These are phyloP conservation scores for Atherinomorus stipes DNA, from an alignment of 2,113 vertebrate species.

Conservation along the genomic window DNA sequence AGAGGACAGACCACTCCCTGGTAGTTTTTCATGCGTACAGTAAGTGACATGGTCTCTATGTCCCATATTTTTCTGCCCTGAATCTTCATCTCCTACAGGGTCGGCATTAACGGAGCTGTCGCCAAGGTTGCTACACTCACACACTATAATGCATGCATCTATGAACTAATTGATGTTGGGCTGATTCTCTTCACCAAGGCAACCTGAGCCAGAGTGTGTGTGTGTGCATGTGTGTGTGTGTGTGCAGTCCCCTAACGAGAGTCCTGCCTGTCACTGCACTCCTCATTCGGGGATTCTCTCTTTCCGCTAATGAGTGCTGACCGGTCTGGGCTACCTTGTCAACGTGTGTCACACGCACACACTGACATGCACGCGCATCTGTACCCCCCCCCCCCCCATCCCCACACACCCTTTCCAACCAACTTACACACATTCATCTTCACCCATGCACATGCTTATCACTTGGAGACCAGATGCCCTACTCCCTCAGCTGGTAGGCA, in stretches of 20 bases:
- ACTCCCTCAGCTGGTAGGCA: slow-evolving; percentile 58
- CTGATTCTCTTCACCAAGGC: slow-evolving; percentile 60
- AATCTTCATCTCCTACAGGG: slow-evolving; percentile 57
- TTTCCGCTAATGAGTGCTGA: slow-evolving; percentile 76
- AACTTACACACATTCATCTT: slow-evolving; percentile 17
- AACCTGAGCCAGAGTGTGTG: slow-evolving; percentile 40
- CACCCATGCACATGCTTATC: slow-evolving; percentile 59
- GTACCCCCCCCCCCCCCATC: background rate
- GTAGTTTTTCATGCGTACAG: slow-evolving; percentile 11
- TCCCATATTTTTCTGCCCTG: slow-evolving; percentile 51
- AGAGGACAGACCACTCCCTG: slow-evolving; percentile 18
- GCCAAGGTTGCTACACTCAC: slow-evolving; percentile 37
- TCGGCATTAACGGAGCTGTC: slow-evolving; percentile 53
- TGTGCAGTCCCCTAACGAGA: slow-evolving; percentile 63
- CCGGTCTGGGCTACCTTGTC: slow-evolving; percentile 71
- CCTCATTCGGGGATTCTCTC: slow-evolving; percentile 74
- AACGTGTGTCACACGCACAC: slow-evolving; percentile 32
- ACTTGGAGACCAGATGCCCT: slow-evolving; percentile 67
- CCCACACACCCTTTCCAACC: no score
- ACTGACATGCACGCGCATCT: slow-evolving; percentile 32
- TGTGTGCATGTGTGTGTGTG: slow-evolving; percentile 6
- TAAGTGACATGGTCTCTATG: slow-evolving; percentile 30
- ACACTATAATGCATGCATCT: slow-evolving; percentile 56
- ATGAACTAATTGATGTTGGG: slow-evolving; percentile 74
- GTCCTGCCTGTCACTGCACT: slow-evolving; percentile 69